These are phyloP conservation scores for Epinotia ramella DNA, from an alignment of 2,888 invertebrate species.

Conservation along the genomic window DNA sequence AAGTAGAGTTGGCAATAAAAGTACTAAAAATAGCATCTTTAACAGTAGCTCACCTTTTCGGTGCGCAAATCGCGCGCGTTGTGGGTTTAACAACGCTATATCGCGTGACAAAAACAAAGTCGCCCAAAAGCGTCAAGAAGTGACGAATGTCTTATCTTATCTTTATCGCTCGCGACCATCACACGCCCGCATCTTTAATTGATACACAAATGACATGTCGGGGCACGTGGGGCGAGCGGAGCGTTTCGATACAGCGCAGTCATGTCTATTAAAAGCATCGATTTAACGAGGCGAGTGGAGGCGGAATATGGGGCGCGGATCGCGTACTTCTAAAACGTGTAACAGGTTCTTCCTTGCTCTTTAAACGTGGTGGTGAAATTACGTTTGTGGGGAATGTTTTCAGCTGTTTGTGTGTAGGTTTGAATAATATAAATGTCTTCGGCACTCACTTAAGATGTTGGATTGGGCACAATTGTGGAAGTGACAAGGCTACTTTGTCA, in stretches of 20 bases:
- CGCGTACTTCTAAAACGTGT: conserved; percentile 19
- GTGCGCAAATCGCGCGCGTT: no score
- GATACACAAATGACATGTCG: conserved; percentile 12
- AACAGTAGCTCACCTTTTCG: no score
- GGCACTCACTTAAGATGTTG: not conserved
- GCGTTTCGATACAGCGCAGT: conserved; percentile 11
- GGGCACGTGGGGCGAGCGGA: conserved; percentile 7
- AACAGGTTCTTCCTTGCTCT: conserved; percentile 22
- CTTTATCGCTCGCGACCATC: not conserved
- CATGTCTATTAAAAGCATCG: conserved; percentile 35
- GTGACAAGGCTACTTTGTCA: no score
- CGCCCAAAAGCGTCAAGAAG: no score
- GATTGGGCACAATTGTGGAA: not conserved
- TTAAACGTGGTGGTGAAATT: conserved; percentile 10
- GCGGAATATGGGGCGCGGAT: conserved; percentile 32
- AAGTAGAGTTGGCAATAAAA: no score
- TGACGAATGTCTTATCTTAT: not conserved
- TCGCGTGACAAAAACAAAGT: no score
- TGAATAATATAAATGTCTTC: not conserved
- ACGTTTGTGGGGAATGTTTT: not conserved
- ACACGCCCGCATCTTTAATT: not conserved
- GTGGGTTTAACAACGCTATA: no score
- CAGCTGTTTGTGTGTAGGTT: not conserved
- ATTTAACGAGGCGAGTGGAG: conserved; percentile 23
- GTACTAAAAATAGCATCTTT: no score